Conservation (phyloP, 2,113 vertebrate species). For the Corydoras sp. region DNA sequence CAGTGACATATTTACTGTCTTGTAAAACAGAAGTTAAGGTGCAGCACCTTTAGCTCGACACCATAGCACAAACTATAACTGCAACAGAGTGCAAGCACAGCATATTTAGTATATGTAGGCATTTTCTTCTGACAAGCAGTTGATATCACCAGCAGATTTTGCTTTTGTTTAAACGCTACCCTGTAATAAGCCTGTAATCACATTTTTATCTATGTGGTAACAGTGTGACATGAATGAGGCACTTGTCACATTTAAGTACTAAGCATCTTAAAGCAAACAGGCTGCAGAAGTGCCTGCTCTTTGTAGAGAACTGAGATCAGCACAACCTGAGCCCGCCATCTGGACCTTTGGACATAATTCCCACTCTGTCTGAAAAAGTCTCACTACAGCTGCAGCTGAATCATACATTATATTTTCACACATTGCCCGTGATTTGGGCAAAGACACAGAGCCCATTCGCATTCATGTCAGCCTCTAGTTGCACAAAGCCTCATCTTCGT, state of each 20-base stretch:
- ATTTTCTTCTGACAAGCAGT: constrained; percentile 4
- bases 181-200: not conserved
- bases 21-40: not conserved
- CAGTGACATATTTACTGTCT: not conserved
- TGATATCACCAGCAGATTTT: not conserved
- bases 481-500: constrained; percentile 21
- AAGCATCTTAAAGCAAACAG: constrained; percentile 3
- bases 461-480: constrained; percentile 15
- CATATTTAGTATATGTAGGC: constrained; percentile 4
- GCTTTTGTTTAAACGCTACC: not conserved
- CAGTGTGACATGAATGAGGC: not conserved
- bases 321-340: constrained; percentile 34
- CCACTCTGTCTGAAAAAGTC: constrained; percentile 19
- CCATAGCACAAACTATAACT: not conserved
- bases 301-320: constrained; percentile 16
- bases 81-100: not conserved
- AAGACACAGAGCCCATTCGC: constrained; percentile 18
- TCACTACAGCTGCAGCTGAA: constrained; percentile 32
- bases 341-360: constrained; percentile 38
- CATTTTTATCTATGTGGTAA: not conserved
- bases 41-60: not conserved
- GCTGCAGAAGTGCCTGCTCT: constrained; percentile 14
- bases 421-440: constrained; percentile 21
- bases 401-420: constrained; percentile 36
- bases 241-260: not conserved